A percentile compares a stretch with the other conserved stretches of the same genome.
phyloP scores from a whole-genome alignment of 2,797 vertebrate species.

The Enteromius mattozi region DNA sequence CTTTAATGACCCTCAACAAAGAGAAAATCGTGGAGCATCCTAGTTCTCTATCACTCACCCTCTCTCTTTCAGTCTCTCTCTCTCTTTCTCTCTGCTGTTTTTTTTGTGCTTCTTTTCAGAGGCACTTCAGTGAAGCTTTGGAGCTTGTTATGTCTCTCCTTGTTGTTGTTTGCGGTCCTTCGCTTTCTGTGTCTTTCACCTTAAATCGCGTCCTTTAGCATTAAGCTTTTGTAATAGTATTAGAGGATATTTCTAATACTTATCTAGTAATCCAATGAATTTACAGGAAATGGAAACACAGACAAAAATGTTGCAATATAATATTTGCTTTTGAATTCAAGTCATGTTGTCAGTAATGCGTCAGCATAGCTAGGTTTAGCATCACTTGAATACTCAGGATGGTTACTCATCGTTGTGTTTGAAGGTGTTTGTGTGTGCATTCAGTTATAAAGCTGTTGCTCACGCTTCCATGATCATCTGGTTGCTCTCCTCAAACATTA shows the following conservation, averaged over 20 bases:
- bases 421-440: neutral
- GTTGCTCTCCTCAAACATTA: constrained; percentile 44
- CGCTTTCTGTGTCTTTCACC: neutral
- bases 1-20: constrained; percentile 38
- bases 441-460: constrained; percentile 24
- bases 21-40: constrained; percentile 30
- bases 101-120: constrained; percentile 15
- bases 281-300: neutral
- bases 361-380: neutral
- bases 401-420: constrained; percentile 1
- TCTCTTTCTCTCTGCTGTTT: neutral
- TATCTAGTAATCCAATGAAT: neutral
- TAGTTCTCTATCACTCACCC: neutral
- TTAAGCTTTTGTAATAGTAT: neutral
- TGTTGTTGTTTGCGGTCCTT: neutral
- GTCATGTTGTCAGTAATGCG: constrained; percentile 6
- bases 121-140: constrained; percentile 14
- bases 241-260: neutral
- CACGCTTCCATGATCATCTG: constrained; percentile 33
- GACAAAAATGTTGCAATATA: neutral
- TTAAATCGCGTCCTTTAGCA: neutral
- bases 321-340: neutral
- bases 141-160: constrained; percentile 6
- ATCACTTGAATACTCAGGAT: neutral
- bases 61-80: neutral